A percentile compares a stretch with the other conserved stretches of the same genome.
phyloP scores from a whole-genome alignment of 1,140 invertebrate species.

The Nasonia longicornis region DNA sequence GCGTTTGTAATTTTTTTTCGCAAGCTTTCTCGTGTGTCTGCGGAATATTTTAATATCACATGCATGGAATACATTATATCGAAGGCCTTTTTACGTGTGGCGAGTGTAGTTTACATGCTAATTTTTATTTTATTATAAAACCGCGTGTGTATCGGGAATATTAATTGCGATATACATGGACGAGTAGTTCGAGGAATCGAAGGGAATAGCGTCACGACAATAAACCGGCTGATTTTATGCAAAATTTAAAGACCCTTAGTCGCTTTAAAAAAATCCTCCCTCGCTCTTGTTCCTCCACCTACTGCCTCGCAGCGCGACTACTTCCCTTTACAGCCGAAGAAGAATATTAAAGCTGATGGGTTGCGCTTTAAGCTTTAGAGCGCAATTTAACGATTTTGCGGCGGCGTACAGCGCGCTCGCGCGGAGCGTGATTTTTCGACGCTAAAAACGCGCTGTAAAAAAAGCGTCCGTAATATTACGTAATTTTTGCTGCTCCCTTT shows the following conservation, averaged over 20 bases:
- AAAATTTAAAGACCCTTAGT: neutral
- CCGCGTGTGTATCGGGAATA: neutral
- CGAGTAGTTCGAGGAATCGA: no score
- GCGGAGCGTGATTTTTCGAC: conserved; percentile 6
- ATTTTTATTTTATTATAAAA: neutral
- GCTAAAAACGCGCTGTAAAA: conserved; percentile 8
- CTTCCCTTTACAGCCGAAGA: neutral
- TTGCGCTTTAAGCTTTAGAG: conserved; percentile 34
- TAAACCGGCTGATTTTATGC: neutral
- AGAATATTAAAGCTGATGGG: conserved; percentile 39
- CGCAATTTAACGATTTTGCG: conserved; percentile 32
- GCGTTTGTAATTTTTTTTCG: neutral
- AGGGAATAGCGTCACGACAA: neutral
- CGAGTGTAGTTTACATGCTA: neutral
- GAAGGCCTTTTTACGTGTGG: neutral
- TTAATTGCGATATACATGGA: neutral
- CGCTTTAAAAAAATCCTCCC: conserved; percentile 16
- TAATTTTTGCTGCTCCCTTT: neutral
- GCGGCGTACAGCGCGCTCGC: neutral
- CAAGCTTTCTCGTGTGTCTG: neutral
- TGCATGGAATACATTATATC: neutral
- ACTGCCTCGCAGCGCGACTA: neutral
- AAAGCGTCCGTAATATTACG: neutral
- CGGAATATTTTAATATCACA: neutral
- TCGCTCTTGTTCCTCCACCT: neutral